A percentile compares a stretch with the other conserved stretches of the same genome.
These are phyloP conservation scores for Drosophila navojoa DNA, from an alignment of 1,140 invertebrate genomes.

Conservation along the genomic window DNA sequence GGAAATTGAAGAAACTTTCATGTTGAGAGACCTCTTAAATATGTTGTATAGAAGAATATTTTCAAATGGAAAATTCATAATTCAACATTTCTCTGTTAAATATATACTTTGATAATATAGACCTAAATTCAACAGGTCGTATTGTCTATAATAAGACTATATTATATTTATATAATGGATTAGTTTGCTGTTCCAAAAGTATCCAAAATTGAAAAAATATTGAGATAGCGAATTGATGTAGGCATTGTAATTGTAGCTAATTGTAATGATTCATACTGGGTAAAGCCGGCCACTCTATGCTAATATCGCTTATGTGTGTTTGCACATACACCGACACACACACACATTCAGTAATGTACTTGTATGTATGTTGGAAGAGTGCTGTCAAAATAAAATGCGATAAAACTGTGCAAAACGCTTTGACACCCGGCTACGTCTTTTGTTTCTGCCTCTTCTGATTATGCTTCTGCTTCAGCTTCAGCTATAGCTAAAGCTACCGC, in stretches of 20 bases:
- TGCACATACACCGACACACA: neutral
- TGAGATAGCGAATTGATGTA: too few relatives aligned
- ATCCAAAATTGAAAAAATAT: neutral
- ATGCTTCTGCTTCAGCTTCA: neutral
- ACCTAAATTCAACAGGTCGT: too few relatives aligned
- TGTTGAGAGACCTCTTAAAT: too few relatives aligned
- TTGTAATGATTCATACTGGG: neutral
- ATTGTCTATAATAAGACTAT: too few relatives aligned
- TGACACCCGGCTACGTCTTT: constrained; percentile 44
- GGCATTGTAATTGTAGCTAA: too few relatives aligned
- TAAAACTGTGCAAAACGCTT: constrained; percentile 57
- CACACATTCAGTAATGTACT: neutral
- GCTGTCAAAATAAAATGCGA: constrained; percentile 62
- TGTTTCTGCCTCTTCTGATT: constrained; percentile 20
- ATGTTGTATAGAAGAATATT: too few relatives aligned
- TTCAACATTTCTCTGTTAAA: too few relatives aligned
- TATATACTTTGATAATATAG: too few relatives aligned
- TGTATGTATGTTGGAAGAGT: constrained; percentile 21
- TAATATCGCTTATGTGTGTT: neutral
- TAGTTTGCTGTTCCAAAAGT: too few relatives aligned
- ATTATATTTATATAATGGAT: too few relatives aligned
- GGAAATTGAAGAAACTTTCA: too few relatives aligned
- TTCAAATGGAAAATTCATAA: too few relatives aligned
- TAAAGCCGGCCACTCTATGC: neutral
- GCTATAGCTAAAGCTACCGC: neutral